A percentile compares a stretch with the other conserved stretches of the same genome.
Evolutionary conservation across 2,113 vertebrate species (phyloP).

Genomic region (Ivindomyrus marchei): DNA sequence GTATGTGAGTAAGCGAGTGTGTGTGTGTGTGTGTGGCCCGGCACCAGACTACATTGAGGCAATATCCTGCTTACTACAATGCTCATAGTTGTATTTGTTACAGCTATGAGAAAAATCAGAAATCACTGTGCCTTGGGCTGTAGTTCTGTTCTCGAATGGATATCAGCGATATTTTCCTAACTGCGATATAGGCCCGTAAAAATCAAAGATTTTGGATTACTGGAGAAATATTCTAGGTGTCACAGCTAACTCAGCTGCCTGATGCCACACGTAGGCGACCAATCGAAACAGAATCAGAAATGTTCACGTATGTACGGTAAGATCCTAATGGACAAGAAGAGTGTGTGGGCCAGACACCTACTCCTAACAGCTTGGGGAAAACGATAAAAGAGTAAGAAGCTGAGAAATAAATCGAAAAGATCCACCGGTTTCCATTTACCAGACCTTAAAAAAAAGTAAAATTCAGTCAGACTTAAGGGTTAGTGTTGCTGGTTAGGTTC

Average conservation of each 20-base stretch:
- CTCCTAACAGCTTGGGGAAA: neutral
- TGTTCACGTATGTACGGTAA: neutral
- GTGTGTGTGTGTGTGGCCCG: neutral
- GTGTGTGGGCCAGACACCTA: neutral
- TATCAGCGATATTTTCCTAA: neutral
- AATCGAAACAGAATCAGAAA: neutral
- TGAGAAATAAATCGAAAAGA: neutral
- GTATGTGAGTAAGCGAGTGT: neutral
- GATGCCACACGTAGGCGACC: neutral
- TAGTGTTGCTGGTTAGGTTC: slow-evolving; percentile 5
- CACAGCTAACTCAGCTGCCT: neutral
- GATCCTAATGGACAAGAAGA: neutral
- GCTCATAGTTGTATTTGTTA: neutral
- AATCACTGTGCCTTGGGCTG: neutral
- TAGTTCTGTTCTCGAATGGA: neutral
- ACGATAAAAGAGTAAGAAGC: neutral
- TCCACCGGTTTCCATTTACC: neutral
- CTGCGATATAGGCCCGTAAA: neutral
- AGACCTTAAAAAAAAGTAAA: neutral
- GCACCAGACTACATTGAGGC: neutral
- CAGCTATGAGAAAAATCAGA: neutral
- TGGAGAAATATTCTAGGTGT: neutral
- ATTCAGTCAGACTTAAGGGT: slow-evolving; percentile 4
- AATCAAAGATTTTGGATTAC: neutral
- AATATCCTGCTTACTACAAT: slow-evolving; percentile 10